These are phyloP conservation scores for Acropternis orthonyx DNA, from an alignment of 2,797 vertebrate species.

Conservation along the genomic window DNA sequence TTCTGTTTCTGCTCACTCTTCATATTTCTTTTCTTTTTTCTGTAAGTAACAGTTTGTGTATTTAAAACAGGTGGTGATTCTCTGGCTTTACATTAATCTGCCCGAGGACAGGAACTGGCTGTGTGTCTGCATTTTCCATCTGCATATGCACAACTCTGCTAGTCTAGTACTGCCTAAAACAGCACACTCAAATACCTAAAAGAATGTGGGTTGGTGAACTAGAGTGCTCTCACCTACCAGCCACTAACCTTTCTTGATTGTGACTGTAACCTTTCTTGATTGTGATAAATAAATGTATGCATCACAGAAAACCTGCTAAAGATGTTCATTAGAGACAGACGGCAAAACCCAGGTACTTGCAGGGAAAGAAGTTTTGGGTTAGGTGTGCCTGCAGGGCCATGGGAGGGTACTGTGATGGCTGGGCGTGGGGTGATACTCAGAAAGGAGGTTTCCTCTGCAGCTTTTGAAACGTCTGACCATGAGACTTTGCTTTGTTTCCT, in stretches of 20 bases:
- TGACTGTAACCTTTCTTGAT: neutral
- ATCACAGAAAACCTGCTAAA: neutral
- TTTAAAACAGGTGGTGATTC: neutral
- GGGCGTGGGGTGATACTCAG: neutral
- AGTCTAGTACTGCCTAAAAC: neutral
- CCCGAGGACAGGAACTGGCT: neutral
- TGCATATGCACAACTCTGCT: neutral
- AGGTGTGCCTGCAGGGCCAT: too few relatives aligned
- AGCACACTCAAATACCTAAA: neutral
- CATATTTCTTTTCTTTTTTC: accelerated
- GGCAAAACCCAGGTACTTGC: neutral
- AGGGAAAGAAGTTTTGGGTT: neutral
- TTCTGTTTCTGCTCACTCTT: neutral
- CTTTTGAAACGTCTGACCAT: neutral
- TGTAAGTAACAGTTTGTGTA: neutral
- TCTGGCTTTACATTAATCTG: neutral
- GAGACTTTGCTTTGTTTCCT: neutral
- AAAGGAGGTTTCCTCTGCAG: neutral
- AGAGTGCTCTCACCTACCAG: neutral
- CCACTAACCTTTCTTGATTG: neutral
- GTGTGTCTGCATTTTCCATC: neutral
- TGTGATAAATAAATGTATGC: neutral
- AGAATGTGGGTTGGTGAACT: neutral
- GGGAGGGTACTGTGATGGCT: neutral
- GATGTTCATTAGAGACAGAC: neutral